A percentile compares a stretch with the other conserved stretches of the same genome.
Conservation (phyloP, 2,113 vertebrate genomes). For the Illadopsis cleaveri region DNA sequence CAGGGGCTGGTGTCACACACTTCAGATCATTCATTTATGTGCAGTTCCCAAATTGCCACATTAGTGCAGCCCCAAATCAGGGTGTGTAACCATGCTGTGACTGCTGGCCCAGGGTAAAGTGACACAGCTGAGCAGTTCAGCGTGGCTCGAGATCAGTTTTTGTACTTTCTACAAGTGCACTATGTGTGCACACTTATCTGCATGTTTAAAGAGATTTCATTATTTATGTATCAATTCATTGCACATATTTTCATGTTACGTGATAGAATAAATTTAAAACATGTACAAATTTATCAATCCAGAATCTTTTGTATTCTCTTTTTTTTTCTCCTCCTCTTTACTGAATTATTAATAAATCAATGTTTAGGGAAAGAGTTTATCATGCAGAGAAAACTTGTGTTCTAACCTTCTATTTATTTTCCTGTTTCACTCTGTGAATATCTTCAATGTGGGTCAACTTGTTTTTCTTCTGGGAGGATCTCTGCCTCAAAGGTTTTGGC, state of each 20-base stretch:
- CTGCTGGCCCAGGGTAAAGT: not conserved
- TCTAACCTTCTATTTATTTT: not conserved
- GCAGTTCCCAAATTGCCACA: not conserved
- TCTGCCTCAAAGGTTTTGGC: not conserved
- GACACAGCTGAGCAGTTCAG: not conserved
- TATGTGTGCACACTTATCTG: not conserved
- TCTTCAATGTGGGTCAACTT: not conserved
- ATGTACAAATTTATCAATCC: not conserved
- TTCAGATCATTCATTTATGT: not conserved
- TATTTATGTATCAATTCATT: not conserved
- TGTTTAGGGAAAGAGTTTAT: not conserved
- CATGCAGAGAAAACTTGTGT: not conserved
- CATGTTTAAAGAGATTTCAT: not conserved
- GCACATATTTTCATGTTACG: not conserved
- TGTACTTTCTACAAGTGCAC: not conserved
- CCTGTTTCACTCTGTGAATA: not conserved
- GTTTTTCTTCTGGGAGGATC: not conserved
- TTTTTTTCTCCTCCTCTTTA: not conserved
- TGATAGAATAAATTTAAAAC: not conserved
- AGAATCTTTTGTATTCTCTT: not conserved
- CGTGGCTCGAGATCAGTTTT: accelerated
- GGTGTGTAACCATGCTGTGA: not conserved
- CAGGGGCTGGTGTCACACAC: not conserved
- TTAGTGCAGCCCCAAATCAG: not conserved
- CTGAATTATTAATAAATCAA: not conserved